Evolutionary conservation across 2,888 invertebrate species (phyloP).

Genomic region (Nineta flava): DNA sequence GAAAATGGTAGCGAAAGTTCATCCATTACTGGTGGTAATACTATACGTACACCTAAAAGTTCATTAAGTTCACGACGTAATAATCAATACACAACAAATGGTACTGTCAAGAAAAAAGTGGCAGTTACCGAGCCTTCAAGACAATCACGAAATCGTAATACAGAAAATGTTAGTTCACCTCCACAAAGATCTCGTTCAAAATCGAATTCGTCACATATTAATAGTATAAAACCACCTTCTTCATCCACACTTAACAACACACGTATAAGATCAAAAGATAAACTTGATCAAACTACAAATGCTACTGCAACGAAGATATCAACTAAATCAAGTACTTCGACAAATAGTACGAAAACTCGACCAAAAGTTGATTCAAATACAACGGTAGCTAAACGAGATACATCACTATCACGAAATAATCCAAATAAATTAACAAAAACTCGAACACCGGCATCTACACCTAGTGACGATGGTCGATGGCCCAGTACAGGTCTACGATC

Average conservation of each 20-base stretch:
- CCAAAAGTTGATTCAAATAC: background rate
- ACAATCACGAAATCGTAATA: conserved; percentile 16
- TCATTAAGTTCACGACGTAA: conserved; percentile 12
- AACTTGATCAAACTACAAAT: conserved; percentile 22
- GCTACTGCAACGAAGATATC: conserved; percentile 37
- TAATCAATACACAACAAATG: conserved; percentile 14
- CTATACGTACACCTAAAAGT: background rate
- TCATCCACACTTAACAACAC: conserved; percentile 10
- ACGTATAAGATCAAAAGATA: conserved; percentile 8
- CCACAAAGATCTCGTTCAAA: conserved; percentile 33
- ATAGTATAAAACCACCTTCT: conserved; percentile 20
- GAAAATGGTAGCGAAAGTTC: conserved; percentile 68
- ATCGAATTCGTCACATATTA: conserved; percentile 20
- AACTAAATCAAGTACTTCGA: conserved; percentile 9
- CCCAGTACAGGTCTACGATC: conserved; percentile 33
- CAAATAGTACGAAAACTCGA: conserved; percentile 1
- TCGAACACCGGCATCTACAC: conserved; percentile 1
- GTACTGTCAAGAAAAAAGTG: conserved; percentile 15
- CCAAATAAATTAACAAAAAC: background rate
- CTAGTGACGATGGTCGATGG: conserved; percentile 53
- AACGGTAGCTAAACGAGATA: background rate
- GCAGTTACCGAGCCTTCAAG: conserved; percentile 17
- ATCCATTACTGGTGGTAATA: conserved; percentile 38
- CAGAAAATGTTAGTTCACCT: conserved; percentile 13
- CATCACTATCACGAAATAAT: background rate